A percentile compares a stretch with the other conserved stretches of the same genome.
phyloP scores from a whole-genome alignment of 2,888 invertebrate species.

The Onchidella celtica region DNA sequence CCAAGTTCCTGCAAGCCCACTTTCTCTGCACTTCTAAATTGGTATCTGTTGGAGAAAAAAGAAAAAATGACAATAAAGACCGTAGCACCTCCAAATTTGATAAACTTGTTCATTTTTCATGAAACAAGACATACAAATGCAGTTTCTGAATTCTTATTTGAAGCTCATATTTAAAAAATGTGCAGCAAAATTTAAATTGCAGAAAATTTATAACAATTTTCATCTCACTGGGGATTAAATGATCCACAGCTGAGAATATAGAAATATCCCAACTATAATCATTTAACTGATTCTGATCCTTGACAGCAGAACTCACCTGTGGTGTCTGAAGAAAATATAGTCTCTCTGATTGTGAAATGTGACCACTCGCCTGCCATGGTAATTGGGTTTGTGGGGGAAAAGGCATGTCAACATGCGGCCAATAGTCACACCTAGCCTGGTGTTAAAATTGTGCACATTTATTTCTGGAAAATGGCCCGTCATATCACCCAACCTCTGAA shows the following conservation, averaged over 20 bases:
- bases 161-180: no score
- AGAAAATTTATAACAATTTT: no score
- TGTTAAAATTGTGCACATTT: constrained; percentile 96
- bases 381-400: constrained; percentile 97
- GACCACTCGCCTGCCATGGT: constrained; percentile 93
- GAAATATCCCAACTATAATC: no score
- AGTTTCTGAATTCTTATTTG: not conserved
- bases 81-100: no score
- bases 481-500: constrained; percentile 52
- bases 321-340: constrained; percentile 98
- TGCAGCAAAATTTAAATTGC: no score
- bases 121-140: not conserved
- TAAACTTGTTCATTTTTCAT: no score
- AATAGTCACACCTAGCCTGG: constrained; percentile 93
- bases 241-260: no score
- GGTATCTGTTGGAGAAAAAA: constrained; percentile 69
- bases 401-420: constrained; percentile 94
- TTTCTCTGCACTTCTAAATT: constrained; percentile 82
- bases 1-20: constrained; percentile 95
- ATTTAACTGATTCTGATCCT: no score
- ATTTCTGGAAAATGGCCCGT: constrained; percentile 93
- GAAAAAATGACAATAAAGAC: not conserved
- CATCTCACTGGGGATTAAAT: no score
- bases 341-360: constrained; percentile 99
- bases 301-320: constrained; percentile 87